A percentile compares a stretch with the other conserved stretches of the same genome.
These are phyloP conservation scores for Lasioglossum baleicum DNA, from an alignment of 1,140 invertebrate species.

Conservation along the genomic window DNA sequence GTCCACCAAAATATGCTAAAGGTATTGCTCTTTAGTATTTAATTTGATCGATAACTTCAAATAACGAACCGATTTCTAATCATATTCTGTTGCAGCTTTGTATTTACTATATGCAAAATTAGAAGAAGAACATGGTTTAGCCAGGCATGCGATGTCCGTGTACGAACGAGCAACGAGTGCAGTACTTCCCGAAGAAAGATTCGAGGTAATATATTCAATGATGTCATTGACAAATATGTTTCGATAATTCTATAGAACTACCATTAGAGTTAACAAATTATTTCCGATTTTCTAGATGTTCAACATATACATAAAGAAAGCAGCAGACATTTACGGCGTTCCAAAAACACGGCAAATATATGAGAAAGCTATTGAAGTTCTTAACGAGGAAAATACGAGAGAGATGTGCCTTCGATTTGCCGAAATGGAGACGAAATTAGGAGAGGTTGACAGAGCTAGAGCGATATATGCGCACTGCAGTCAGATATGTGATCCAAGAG, in stretches of 20 bases:
- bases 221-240: background rate
- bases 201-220: constrained; percentile 83
- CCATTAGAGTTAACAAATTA: background rate
- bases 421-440: constrained; percentile 98
- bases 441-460: constrained; percentile 97
- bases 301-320: constrained; percentile 99
- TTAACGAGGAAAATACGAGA: constrained; percentile 94
- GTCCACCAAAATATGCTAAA: constrained; percentile 97
- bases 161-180: constrained; percentile 96
- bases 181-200: constrained; percentile 95
- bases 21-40: constrained; percentile 75
- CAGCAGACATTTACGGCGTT: constrained; percentile 97
- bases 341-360: constrained; percentile 98
- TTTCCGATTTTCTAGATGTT: constrained; percentile 86
- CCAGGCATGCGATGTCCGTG: constrained; percentile 98
- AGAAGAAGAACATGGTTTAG: constrained; percentile 98
- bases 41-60: constrained; percentile 4
- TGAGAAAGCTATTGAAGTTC: constrained; percentile 97
- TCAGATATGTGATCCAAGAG: constrained; percentile 99
- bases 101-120: constrained; percentile 98
- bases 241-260: background rate
- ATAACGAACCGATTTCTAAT: background rate
- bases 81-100: constrained; percentile 82
- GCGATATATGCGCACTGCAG: constrained; percentile 99
- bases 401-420: constrained; percentile 98